Conservation (phyloP, 2,888 invertebrate genomes). For the Nymphalis polychloros region DNA sequence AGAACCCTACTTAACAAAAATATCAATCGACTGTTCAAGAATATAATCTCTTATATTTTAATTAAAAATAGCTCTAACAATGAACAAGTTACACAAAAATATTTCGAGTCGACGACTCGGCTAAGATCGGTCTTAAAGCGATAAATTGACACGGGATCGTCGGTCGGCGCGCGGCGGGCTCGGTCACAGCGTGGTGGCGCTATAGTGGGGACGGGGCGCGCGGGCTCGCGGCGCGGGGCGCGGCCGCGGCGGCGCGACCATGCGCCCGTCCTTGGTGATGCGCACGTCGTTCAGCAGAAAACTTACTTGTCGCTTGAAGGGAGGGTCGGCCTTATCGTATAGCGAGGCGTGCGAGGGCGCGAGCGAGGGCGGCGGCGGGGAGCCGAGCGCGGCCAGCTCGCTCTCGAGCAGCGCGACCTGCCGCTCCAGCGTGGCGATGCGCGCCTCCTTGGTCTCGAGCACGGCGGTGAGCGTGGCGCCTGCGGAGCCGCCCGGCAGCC, state of each 20-base stretch:
- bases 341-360: conserved; percentile 81
- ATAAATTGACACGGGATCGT: conserved; percentile 75
- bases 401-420: conserved; percentile 90
- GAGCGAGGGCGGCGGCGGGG: conserved; percentile 79
- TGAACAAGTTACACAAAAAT: conserved; percentile 79
- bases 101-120: conserved; percentile 72
- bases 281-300: conserved; percentile 90
- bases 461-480: conserved; percentile 88
- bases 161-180: conserved; percentile 45
- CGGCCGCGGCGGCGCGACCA: conserved; percentile 66
- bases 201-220: conserved; percentile 52
- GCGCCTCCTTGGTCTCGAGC: conserved; percentile 92
- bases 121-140: conserved; percentile 77
- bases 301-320: conserved; percentile 92
- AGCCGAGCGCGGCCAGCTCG: conserved; percentile 83
- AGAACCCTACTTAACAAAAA: conserved; percentile 80
- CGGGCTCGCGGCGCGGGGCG: conserved; percentile 45
- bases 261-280: conserved; percentile 87
- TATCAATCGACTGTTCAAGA: conserved; percentile 74
- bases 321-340: conserved; percentile 84
- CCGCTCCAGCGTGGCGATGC: conserved; percentile 93
- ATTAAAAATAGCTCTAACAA: conserved; percentile 80
- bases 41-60: conserved; percentile 74
- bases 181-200: conserved; percentile 70
- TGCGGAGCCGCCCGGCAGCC: conserved; percentile 80